Evolutionary conservation across 2,113 vertebrate species (phyloP).

Genomic region (Antechinus stuartii): DNA sequence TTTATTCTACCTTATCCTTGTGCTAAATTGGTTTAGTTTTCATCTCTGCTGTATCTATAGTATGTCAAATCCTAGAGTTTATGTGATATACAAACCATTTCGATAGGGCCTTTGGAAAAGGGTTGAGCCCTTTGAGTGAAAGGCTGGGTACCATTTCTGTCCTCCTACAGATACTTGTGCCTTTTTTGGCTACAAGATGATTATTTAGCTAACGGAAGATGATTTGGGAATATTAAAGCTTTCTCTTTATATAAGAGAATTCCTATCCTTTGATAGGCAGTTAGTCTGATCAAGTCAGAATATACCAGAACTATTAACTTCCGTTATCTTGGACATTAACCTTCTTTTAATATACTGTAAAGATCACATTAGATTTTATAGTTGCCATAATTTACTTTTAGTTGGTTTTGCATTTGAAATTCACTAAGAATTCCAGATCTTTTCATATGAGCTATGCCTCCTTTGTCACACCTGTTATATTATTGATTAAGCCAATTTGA

Average conservation of each 20-base stretch:
- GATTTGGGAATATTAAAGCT: no score
- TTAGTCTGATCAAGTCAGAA: no score
- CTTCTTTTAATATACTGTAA: background rate
- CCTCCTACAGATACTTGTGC: background rate
- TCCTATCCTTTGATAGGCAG: no score
- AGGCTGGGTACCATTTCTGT: background rate
- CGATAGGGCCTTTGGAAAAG: background rate
- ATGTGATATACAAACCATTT: background rate
- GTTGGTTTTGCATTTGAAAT: background rate
- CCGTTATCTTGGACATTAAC: background rate
- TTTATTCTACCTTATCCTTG: background rate
- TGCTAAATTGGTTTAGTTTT: background rate
- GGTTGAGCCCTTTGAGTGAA: background rate
- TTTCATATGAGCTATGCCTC: background rate
- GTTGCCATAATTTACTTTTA: background rate
- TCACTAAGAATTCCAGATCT: background rate
- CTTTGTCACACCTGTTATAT: background rate
- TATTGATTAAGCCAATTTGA: conserved; percentile 31
- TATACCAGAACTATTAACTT: background rate
- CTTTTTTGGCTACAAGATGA: background rate
- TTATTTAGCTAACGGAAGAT: background rate
- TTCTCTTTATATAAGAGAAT: no score
- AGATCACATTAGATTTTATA: background rate
- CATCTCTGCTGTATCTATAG: background rate
- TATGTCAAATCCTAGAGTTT: background rate